Evolutionary conservation across 2,888 invertebrate species (phyloP).

Genomic region (Eupeodes luniger): DNA sequence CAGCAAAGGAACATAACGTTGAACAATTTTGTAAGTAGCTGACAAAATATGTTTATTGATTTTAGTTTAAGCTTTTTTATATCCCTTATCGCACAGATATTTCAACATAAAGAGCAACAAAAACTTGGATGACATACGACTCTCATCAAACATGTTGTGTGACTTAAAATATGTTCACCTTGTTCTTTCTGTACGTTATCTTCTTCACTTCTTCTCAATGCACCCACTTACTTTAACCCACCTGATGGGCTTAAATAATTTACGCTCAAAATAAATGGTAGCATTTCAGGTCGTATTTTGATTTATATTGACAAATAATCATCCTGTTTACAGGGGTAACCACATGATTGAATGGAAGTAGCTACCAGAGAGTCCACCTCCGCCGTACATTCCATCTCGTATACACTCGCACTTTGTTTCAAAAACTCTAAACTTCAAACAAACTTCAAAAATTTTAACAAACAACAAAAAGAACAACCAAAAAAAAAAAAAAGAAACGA

Average conservation of each 20-base stretch:
- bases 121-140: neutral
- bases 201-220: neutral
- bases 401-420: neutral
- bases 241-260: slow-evolving; percentile 18
- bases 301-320: slow-evolving; percentile 66
- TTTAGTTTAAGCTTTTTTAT: no score
- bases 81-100: no score
- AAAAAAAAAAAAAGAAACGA: neutral
- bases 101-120: neutral
- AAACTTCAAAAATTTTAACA: slow-evolving; percentile 1
- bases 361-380: slow-evolving; percentile 1
- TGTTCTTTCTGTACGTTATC: neutral
- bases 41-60: no score
- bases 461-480: slow-evolving; percentile 1
- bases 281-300: slow-evolving; percentile 24
- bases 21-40: no score
- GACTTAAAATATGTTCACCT: neutral
- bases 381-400: neutral
- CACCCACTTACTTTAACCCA: neutral
- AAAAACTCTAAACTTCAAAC: neutral
- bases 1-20: no score
- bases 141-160: neutral
- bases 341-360: slow-evolving; percentile 67
- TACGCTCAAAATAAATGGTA: slow-evolving; percentile 7
- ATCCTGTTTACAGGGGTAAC: slow-evolving; percentile 50